Conservation (phyloP, 1,140 invertebrate species). For the Rhopalosiphum padi region DNA sequence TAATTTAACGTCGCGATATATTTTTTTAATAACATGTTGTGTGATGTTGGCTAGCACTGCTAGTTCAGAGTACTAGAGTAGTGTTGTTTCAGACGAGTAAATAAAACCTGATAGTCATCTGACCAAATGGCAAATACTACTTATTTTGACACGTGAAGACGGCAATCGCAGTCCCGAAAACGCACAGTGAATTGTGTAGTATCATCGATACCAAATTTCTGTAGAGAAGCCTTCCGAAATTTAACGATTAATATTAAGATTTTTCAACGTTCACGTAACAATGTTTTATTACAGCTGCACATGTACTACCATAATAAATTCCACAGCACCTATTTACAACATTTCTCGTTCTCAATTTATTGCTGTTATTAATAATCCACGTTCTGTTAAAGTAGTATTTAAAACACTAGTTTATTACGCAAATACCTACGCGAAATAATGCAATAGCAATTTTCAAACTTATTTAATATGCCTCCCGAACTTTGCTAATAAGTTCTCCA, state of each 20-base stretch:
- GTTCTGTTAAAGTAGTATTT: not conserved
- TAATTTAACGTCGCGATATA: no score
- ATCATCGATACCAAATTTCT: not conserved
- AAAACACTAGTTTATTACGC: not conserved
- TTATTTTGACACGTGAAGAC: no score
- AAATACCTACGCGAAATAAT: not conserved
- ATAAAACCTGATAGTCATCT: no score
- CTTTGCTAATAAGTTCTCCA: not conserved
- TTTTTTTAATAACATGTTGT: no score
- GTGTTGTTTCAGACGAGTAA: no score
- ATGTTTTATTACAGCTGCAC: not conserved
- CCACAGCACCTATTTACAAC: not conserved
- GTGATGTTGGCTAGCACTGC: no score
- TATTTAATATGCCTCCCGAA: not conserved
- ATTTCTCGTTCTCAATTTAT: conserved; percentile 11
- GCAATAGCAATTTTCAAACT: not conserved
- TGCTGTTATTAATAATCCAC: not conserved
- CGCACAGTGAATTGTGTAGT: no score
- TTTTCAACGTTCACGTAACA: not conserved
- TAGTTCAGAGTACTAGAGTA: no score
- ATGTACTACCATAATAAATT: not conserved
- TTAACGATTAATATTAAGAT: not conserved
- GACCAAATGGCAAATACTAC: no score
- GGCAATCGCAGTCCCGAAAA: no score
- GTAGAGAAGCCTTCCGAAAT: not conserved